Evolutionary conservation across 2,888 invertebrate genomes (phyloP).

Genomic region (Trilocha varians): DNA sequence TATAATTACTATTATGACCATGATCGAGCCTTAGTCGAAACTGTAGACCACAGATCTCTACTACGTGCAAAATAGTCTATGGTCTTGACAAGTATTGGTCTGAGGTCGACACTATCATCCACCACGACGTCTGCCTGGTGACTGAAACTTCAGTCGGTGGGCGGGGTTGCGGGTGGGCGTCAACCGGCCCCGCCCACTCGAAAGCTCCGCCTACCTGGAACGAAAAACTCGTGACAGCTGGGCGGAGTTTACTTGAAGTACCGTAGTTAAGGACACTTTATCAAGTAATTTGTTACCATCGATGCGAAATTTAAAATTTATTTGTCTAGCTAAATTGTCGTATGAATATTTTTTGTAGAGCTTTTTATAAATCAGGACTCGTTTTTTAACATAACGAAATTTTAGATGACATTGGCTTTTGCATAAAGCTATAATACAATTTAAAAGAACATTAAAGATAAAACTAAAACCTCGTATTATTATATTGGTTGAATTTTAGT

Average conservation of each 20-base stretch:
- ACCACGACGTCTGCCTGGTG: slow-evolving; percentile 44
- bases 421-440: too few species aligned
- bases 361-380: neutral
- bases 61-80: too few species aligned
- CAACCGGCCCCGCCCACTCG: slow-evolving; percentile 35
- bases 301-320: slow-evolving; percentile 56
- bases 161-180: slow-evolving; percentile 56
- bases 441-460: too few species aligned
- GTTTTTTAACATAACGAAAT: neutral
- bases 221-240: slow-evolving; percentile 60
- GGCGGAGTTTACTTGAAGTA: slow-evolving; percentile 56
- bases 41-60: too few species aligned
- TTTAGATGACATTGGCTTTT: too few species aligned
- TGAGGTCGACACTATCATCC: slow-evolving; percentile 38
- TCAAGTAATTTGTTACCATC: slow-evolving; percentile 69
- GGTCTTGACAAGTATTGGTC: too few species aligned
- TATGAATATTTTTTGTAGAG: slow-evolving; percentile 8
- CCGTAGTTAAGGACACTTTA: slow-evolving; percentile 67
- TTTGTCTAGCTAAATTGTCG: slow-evolving; percentile 27
- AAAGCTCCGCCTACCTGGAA: slow-evolving; percentile 33
- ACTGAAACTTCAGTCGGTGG: slow-evolving; percentile 57
- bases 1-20: too few species aligned
- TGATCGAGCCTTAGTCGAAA: too few species aligned
- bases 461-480: too few species aligned
- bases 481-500: too few species aligned